Percentiles rank a stretch among this genome's conserved stretches.
Evolutionary conservation across 2,888 invertebrate species (phyloP).

Genomic region (Drosophila histrio): DNA sequence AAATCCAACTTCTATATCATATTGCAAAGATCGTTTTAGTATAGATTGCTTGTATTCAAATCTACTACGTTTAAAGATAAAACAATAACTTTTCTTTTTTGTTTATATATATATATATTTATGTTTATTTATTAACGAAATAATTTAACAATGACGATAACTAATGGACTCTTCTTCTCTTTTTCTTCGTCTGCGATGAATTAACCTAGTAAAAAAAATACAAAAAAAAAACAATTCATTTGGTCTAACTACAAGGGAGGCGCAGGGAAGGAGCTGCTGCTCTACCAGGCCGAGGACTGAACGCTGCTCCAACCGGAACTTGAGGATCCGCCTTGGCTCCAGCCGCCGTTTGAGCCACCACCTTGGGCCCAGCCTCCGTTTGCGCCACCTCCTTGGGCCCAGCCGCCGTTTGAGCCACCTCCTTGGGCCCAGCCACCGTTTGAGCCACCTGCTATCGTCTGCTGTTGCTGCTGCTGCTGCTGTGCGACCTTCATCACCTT

Average conservation of each 20-base stretch:
- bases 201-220: constrained; percentile 66
- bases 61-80: too few relatives aligned
- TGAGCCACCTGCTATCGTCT: constrained; percentile 34
- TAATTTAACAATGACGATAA: constrained; percentile 52
- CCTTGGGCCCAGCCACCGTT: constrained; percentile 33
- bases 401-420: constrained; percentile 18
- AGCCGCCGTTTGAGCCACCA: constrained; percentile 18
- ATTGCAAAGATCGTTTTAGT: too few relatives aligned
- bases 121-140: constrained; percentile 50
- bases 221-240: constrained; percentile 59
- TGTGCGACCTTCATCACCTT: constrained; percentile 69
- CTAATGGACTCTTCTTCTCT: constrained; percentile 22
- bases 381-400: constrained; percentile 36
- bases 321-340: constrained; percentile 20
- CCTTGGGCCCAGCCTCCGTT: constrained; percentile 33
- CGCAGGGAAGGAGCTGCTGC: background rate
- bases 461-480: constrained; percentile 44
- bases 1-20: too few relatives aligned
- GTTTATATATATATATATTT: constrained; percentile 12
- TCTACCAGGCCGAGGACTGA: constrained; percentile 54
- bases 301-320: constrained; percentile 35
- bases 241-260: constrained; percentile 66
- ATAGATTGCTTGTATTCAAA: too few relatives aligned
- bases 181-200: constrained; percentile 51
- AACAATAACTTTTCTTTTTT: background rate